These are phyloP conservation scores for Xyrichtys novacula DNA, from an alignment of 2,797 vertebrate genomes.

Conservation along the genomic window DNA sequence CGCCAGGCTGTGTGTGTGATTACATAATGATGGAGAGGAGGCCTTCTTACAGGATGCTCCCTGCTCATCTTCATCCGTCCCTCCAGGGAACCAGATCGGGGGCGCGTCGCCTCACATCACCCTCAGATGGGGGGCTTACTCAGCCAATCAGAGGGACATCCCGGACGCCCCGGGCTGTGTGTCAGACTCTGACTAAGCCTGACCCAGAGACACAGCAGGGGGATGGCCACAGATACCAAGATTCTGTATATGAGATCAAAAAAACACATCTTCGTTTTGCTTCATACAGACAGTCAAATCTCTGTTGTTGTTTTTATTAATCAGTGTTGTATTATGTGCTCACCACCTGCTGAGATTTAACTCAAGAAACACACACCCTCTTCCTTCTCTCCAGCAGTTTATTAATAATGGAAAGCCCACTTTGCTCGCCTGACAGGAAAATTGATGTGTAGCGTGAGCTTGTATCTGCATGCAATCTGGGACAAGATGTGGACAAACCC, in stretches of 20 bases:
- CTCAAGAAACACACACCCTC: slow-evolving; percentile 5
- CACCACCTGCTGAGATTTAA: slow-evolving; percentile 27
- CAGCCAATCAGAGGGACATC: slow-evolving; percentile 24
- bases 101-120: slow-evolving; percentile 55
- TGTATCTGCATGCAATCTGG: slow-evolving; percentile 47
- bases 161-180: slow-evolving; percentile 61
- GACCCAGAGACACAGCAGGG: slow-evolving; percentile 48
- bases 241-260: background rate
- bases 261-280: too few species aligned
- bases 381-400: slow-evolving; percentile 10
- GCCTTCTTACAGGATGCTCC: slow-evolving; percentile 27
- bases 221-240: too few species aligned
- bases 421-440: slow-evolving; percentile 50
- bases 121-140: slow-evolving; percentile 28
- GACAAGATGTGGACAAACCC: slow-evolving; percentile 36
- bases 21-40: slow-evolving; percentile 59
- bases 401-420: slow-evolving; percentile 50
- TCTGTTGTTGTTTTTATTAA: slow-evolving; percentile 6
- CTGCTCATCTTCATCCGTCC: slow-evolving; percentile 39
- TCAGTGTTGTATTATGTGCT: slow-evolving; percentile 4
- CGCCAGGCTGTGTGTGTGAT: slow-evolving; percentile 49
- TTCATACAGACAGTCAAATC: slow-evolving; percentile 13
- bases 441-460: slow-evolving; percentile 42
- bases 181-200: slow-evolving; percentile 55
- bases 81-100: slow-evolving; percentile 40